Evolutionary conservation across 2,797 vertebrate genomes (phyloP).

Genomic region (Hephaestus fuliginosus): DNA sequence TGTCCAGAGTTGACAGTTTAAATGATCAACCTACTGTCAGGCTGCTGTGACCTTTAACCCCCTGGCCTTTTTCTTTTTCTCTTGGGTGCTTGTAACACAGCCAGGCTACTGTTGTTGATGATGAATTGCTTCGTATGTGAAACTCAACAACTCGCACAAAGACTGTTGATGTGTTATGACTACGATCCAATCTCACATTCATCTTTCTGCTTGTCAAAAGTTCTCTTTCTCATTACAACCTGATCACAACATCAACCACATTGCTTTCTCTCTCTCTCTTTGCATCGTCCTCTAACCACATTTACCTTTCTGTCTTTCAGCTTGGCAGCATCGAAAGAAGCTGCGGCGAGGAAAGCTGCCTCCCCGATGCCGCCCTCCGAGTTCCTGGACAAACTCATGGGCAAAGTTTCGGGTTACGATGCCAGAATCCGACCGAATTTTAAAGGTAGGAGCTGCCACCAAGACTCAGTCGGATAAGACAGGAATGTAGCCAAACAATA

Average conservation of each 20-base stretch:
- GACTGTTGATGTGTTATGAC: background rate
- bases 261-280: background rate
- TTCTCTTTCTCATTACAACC: conserved; percentile 15
- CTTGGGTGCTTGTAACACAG: background rate
- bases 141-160: conserved; percentile 1
- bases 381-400: conserved; percentile 99
- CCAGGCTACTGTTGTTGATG: background rate
- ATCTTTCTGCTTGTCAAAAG: conserved; percentile 16
- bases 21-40: background rate
- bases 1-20: background rate
- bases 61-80: background rate
- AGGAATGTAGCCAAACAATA: conserved; percentile 82
- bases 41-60: conserved; percentile 17
- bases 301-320: conserved; percentile 84
- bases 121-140: conserved; percentile 9
- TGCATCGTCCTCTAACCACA: conserved; percentile 21
- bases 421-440: conserved; percentile 99
- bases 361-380: conserved; percentile 97
- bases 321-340: conserved; percentile 97
- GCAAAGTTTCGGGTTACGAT: conserved; percentile 97
- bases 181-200: background rate
- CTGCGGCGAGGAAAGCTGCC: conserved; percentile 92
- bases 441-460: conserved; percentile 92
- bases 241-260: background rate
- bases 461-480: conserved; percentile 78